Evolutionary conservation across 2,888 invertebrate species (phyloP).

Genomic region (Salticus scenicus): DNA sequence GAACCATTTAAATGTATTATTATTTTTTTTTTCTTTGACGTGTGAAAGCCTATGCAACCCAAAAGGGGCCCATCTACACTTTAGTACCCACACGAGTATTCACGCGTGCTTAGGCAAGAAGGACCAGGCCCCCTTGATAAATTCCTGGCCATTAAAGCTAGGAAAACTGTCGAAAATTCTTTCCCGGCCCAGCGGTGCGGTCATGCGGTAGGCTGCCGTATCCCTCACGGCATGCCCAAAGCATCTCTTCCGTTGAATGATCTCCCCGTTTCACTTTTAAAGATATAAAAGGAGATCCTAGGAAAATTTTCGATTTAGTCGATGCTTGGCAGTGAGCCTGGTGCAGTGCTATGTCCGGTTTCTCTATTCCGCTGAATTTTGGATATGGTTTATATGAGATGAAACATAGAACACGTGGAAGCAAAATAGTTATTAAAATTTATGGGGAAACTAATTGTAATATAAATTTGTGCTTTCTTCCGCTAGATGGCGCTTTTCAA

Average conservation of each 20-base stretch:
- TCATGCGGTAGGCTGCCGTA: constrained; percentile 55
- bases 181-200: constrained; percentile 62
- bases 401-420: too few relatives aligned
- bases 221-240: constrained; percentile 58
- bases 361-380: neutral
- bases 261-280: constrained; percentile 37
- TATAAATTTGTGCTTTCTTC: neutral
- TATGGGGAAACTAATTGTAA: neutral
- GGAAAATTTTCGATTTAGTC: constrained; percentile 28
- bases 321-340: neutral
- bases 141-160: constrained; percentile 59
- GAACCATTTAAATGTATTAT: neutral
- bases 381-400: neutral
- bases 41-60: neutral
- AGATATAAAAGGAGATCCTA: constrained; percentile 57
- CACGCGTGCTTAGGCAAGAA: constrained; percentile 64
- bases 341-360: constrained; percentile 14
- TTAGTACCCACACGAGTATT: constrained; percentile 53
- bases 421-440: neutral
- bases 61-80: constrained; percentile 45
- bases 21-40: neutral
- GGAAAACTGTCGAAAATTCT: constrained; percentile 16
- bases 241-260: constrained; percentile 66
- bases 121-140: constrained; percentile 60
- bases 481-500: neutral